Evolutionary conservation across 23 tunicate genomes (phyloP).

Genomic region (Ciona savignyi): DNA sequence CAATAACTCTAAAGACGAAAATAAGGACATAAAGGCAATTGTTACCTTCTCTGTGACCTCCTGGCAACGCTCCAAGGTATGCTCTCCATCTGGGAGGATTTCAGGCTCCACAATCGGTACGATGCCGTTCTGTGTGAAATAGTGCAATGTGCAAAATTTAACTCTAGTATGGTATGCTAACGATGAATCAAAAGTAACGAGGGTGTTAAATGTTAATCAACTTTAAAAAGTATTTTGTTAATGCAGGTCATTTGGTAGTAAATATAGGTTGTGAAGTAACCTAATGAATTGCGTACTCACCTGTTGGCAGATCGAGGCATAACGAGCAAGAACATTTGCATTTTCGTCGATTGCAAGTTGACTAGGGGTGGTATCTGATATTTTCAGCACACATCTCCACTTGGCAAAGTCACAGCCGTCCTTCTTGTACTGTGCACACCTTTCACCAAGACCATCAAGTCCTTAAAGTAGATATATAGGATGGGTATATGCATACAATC

Average conservation of each 20-base stretch:
- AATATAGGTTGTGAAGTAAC: neutral
- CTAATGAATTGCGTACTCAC: neutral
- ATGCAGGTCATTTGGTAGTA: slow-evolving; percentile 24
- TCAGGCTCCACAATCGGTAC: slow-evolving; percentile 98
- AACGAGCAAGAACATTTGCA: slow-evolving; percentile 93
- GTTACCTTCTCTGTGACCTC: slow-evolving; percentile 81
- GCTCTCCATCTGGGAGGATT: slow-evolving; percentile 86
- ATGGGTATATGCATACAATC: too few species aligned
- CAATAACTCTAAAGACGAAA: too few species aligned
- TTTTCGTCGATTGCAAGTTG: slow-evolving; percentile 86
- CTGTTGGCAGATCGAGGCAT: slow-evolving; percentile 95
- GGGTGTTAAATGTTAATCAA: too few species aligned
- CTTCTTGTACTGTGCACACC: slow-evolving; percentile 92
- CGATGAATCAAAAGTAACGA: too few species aligned
- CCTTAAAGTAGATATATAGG: slow-evolving; percentile 27
- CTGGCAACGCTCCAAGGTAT: slow-evolving; percentile 86
- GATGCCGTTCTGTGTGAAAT: slow-evolving; percentile 80
- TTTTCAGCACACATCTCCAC: slow-evolving; percentile 96
- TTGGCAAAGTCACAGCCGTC: slow-evolving; percentile 99
- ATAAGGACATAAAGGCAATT: too few species aligned
- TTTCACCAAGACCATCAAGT: slow-evolving; percentile 87
- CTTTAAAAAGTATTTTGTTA: too few species aligned
- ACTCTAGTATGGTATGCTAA: too few species aligned
- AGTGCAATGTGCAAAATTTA: too few species aligned
- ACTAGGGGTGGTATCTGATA: slow-evolving; percentile 82